Evolutionary conservation across 37 sponge, comb jelly and placozoan species (phyloP), one percentile per base, ranked within the genome.

Genomic region (Lycopodina hypogea): DNA sequence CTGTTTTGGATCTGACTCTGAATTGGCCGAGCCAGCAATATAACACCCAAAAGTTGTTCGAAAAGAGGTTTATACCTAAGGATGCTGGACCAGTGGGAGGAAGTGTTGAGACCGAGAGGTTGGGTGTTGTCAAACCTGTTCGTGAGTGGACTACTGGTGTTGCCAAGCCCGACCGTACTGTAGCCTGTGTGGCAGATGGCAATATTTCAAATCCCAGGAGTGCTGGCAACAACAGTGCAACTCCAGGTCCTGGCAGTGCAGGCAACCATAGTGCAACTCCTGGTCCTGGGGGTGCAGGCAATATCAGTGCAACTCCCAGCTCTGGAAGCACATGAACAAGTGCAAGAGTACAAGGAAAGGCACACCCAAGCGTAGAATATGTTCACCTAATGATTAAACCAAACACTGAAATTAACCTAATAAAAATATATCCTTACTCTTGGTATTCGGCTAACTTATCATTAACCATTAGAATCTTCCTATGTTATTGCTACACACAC

Each of bases 291-390:
- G 32, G 65, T 30, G 2, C 34, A 72, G 71, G 8, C 48, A 30
- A 15, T 1, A 51, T 21, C 29, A 72, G 52, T 52, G 2, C 52
- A 21, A 41, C 72, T n/a, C 53, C 72, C 41, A n/a, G 42, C 1
- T 3, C 28, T 63, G 77, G 36, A 1, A 63, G 50, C 22, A 30
- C 19, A 28, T 23, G 7, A 37, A 73, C 17, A 41, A 48, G 8
- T 56, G 74, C 41, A 85, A 72, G 57, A 85, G 42, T 39, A 60
- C 64, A 33, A 78, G 86, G 9, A 85, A 85, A 63, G 86, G 86
- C 24, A 78, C 72, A 23, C 86, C 86, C 23, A 70, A 58, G 30
- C 81, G 72, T 37, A 72, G 48, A 45, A 12, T 45, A 9, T 45
- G 48, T 45, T 45, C 48, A 12, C 8, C 48, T 9, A 45, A 9